These are phyloP conservation scores for Zosterops borbonicus DNA, from an alignment of 2,113 vertebrate genomes.

Conservation along the genomic window DNA sequence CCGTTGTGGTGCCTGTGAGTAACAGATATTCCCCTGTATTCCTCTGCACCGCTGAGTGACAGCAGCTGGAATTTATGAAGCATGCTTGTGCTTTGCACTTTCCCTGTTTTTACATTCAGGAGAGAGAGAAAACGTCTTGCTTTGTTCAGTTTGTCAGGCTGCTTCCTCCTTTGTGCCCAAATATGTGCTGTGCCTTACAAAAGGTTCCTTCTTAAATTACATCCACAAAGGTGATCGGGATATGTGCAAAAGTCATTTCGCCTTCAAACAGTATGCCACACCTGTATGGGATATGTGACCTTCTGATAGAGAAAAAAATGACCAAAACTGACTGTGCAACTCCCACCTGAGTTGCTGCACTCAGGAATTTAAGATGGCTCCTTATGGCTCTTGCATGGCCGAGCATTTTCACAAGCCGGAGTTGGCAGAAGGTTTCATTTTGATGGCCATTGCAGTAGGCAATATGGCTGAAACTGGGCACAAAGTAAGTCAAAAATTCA, in stretches of 20 bases:
- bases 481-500: not conserved
- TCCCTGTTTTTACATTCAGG: constrained; percentile 50
- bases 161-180: constrained; percentile 46
- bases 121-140: constrained; percentile 37
- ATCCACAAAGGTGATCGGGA: constrained; percentile 27
- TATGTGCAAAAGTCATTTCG: constrained; percentile 33
- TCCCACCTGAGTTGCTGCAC: not conserved
- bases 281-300: constrained; percentile 37
- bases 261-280: constrained; percentile 35
- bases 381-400: not conserved
- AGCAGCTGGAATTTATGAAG: constrained; percentile 66
- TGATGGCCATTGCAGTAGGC: not conserved
- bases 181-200: not conserved
- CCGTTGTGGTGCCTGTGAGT: not conserved
- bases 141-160: constrained; percentile 49
- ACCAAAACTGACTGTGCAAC: not conserved
- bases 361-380: not conserved
- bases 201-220: constrained; percentile 53
- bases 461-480: not conserved
- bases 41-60: constrained; percentile 20
- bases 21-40: constrained; percentile 55
- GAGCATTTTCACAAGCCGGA: accelerated
- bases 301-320: constrained; percentile 41
- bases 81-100: constrained; percentile 21
- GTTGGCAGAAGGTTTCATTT: not conserved